phyloP scores from a whole-genome alignment of 1,140 invertebrate genomes.

The Eulimnadia texana region DNA sequence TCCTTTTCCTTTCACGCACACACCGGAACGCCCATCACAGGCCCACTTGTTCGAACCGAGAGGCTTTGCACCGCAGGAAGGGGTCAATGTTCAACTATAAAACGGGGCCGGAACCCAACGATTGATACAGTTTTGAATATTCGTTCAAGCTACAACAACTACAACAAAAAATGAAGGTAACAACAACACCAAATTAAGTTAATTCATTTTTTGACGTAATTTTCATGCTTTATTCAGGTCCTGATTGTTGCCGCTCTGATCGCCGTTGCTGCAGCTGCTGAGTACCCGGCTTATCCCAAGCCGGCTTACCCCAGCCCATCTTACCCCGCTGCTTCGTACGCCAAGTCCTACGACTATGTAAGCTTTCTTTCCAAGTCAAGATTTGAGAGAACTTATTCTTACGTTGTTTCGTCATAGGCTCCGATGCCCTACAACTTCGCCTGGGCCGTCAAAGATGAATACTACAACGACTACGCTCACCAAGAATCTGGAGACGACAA shows the following conservation, averaged over 20 bases:
- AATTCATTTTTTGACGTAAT: too few species aligned
- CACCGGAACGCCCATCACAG: too few species aligned
- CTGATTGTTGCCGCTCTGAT: slow-evolving; percentile 14
- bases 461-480: slow-evolving; percentile 57
- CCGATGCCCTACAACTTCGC: slow-evolving; percentile 46
- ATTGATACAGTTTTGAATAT: too few species aligned
- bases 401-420: not conserved
- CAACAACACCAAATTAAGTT: too few species aligned
- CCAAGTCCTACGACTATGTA: slow-evolving; percentile 12
- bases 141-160: too few species aligned
- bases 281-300: slow-evolving; percentile 11
- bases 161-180: not conserved
- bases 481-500: slow-evolving; percentile 46
- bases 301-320: slow-evolving; percentile 11
- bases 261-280: slow-evolving; percentile 14
- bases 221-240: too few species aligned
- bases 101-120: too few species aligned
- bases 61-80: too few species aligned
- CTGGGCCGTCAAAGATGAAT: slow-evolving; percentile 50
- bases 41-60: too few species aligned
- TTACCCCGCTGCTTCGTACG: slow-evolving; percentile 7
- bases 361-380: too few species aligned
- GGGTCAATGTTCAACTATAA: too few species aligned
- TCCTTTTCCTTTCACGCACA: too few species aligned
- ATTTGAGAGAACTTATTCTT: not conserved